These are phyloP conservation scores for Elaphurus davidianus DNA, from an alignment of 2,113 vertebrate species.

Conservation along the genomic window DNA sequence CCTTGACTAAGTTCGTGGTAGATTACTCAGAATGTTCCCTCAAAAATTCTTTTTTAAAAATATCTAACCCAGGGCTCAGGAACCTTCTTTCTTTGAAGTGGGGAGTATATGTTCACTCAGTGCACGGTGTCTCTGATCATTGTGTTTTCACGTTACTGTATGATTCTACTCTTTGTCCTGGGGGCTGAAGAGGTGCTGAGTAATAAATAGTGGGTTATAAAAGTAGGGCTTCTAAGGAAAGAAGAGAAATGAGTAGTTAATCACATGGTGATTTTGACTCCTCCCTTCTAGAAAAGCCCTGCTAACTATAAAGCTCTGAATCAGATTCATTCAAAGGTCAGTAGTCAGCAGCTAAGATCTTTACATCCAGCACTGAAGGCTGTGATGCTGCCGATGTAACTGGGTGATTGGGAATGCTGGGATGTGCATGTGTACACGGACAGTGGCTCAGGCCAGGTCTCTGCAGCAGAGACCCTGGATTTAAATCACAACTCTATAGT, in stretches of 20 bases:
- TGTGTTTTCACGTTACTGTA: background rate
- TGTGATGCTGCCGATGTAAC: background rate
- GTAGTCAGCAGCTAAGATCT: background rate
- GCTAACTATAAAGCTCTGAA: background rate
- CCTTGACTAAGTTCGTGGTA: background rate
- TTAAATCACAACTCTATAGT: background rate
- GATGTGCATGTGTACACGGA: fast-evolving
- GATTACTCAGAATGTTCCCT: background rate
- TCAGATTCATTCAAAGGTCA: background rate
- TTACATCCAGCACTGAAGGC: background rate
- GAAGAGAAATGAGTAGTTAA: background rate
- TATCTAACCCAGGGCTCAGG: background rate
- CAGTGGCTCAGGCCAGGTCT: background rate
- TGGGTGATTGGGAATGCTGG: background rate
- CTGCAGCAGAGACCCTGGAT: background rate
- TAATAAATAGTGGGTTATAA: background rate
- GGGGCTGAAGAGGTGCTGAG: background rate
- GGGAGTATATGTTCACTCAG: background rate
- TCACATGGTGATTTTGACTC: background rate
- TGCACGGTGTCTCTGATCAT: background rate
- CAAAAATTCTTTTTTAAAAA: background rate
- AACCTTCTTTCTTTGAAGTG: background rate
- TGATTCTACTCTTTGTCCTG: background rate
- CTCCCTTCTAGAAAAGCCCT: background rate
- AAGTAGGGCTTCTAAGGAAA: background rate